phyloP scores from a whole-genome alignment of 2,113 vertebrate genomes.

The Percopsis transmontana region DNA sequence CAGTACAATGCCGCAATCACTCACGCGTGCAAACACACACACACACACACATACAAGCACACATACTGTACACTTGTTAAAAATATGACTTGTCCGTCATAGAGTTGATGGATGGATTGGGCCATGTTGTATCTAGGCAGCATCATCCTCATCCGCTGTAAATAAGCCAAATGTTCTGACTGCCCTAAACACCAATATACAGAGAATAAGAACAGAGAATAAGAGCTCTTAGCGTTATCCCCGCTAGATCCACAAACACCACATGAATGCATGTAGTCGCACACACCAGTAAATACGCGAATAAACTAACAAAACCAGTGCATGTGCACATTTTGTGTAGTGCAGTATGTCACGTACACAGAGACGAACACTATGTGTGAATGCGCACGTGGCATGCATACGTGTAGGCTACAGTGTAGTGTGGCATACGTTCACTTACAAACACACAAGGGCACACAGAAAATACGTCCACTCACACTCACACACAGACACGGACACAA shows the following conservation, averaged over 20 bases:
- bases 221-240: conserved; percentile 60
- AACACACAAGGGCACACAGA: too few relatives aligned
- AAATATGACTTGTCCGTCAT: conserved; percentile 71
- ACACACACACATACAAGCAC: background rate
- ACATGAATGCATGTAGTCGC: conserved; percentile 7
- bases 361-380: too few relatives aligned
- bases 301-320: too few relatives aligned
- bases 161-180: conserved; percentile 68
- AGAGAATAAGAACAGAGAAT: conserved; percentile 48
- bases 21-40: conserved; percentile 3
- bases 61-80: background rate
- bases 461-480: conserved; percentile 1
- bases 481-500: conserved; percentile 33
- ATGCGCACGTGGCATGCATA: background rate
- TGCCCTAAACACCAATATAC: conserved; percentile 57
- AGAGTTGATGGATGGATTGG: conserved; percentile 76
- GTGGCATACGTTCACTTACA: background rate
- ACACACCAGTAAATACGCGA: background rate
- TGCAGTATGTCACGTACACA: too few relatives aligned
- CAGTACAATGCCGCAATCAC: background rate
- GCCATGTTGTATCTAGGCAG: conserved; percentile 74
- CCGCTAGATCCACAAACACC: conserved; percentile 32
- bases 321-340: too few relatives aligned
- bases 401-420: too few relatives aligned
- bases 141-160: conserved; percentile 59